A percentile compares a stretch with the other conserved stretches of the same genome.
Evolutionary conservation across 2,797 vertebrate genomes (phyloP).

Genomic region (Cyprinella venusta): DNA sequence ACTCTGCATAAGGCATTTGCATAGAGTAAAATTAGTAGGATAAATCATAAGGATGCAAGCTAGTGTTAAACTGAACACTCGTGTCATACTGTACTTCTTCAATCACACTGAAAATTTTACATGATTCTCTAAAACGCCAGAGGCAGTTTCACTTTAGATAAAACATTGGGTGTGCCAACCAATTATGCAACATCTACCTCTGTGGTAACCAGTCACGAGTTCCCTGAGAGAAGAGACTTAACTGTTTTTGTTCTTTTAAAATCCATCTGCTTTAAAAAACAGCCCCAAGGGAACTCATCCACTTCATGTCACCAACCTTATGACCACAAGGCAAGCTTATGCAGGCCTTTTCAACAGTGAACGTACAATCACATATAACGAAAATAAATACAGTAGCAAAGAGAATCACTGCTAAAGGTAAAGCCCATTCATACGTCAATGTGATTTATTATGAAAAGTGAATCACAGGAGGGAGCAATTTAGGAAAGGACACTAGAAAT

Average conservation of each 20-base stretch:
- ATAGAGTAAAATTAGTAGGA: not conserved
- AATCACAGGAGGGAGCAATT: not conserved
- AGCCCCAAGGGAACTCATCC: slow-evolving; percentile 13
- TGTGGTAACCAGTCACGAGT: slow-evolving; percentile 49
- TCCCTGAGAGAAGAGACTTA: slow-evolving; percentile 31
- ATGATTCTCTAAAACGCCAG: not conserved
- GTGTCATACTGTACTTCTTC: not conserved
- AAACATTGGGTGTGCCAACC: slow-evolving; percentile 42
- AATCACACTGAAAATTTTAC: not conserved
- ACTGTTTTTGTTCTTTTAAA: slow-evolving; percentile 38
- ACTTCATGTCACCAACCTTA: slow-evolving; percentile 13
- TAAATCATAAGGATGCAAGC: not conserved
- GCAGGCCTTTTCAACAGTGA: slow-evolving; percentile 15
- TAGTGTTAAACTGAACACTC: not conserved
- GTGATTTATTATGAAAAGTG: not conserved
- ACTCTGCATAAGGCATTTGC: no score
- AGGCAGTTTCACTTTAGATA: slow-evolving; percentile 32
- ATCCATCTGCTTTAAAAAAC: slow-evolving; percentile 18
- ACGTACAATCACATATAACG: not conserved
- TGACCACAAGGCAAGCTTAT: slow-evolving; percentile 30
- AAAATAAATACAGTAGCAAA: slow-evolving; percentile 12
- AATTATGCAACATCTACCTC: slow-evolving; percentile 43
- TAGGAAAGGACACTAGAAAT: not conserved
- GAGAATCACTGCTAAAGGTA: not conserved
- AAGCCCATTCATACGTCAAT: slow-evolving; percentile 3